phyloP scores from a whole-genome alignment of 2,797 vertebrate species.

The Cynopterus sphinx region DNA sequence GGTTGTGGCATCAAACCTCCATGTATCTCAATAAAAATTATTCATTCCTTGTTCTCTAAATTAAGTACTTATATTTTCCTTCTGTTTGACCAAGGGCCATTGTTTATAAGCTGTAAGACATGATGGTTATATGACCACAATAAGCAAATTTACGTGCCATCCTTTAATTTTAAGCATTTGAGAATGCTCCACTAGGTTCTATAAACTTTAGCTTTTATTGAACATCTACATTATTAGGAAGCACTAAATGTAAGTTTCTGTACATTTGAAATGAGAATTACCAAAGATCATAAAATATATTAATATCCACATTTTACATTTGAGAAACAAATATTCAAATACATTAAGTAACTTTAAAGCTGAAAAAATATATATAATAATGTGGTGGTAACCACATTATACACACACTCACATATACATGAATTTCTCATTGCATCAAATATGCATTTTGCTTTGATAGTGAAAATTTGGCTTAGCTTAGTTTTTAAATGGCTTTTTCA shows the following conservation, averaged over 20 bases:
- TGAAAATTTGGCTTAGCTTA: not conserved
- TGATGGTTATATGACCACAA: not conserved
- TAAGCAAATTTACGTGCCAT: not conserved
- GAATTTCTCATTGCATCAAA: not conserved
- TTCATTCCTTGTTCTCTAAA: not conserved
- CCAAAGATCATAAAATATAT: not conserved
- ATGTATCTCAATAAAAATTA: not conserved
- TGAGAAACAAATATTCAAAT: not conserved
- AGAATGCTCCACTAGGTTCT: not conserved
- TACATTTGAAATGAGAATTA: not conserved
- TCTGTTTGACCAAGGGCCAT: not conserved
- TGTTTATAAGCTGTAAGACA: constrained; percentile 19
- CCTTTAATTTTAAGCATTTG: not conserved
- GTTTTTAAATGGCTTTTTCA: not conserved
- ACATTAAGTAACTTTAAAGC: not conserved
- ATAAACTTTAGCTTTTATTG: not conserved
- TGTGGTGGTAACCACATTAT: not conserved
- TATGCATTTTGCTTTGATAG: not conserved
- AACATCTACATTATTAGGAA: not conserved
- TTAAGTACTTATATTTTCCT: not conserved
- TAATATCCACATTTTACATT: not conserved
- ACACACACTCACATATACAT: not conserved
- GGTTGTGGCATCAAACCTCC: not conserved
- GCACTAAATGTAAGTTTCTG: not conserved
- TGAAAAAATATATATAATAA: not conserved